Evolutionary conservation across 2,888 invertebrate species (phyloP).

Genomic region (Drosophila mercatorum): DNA sequence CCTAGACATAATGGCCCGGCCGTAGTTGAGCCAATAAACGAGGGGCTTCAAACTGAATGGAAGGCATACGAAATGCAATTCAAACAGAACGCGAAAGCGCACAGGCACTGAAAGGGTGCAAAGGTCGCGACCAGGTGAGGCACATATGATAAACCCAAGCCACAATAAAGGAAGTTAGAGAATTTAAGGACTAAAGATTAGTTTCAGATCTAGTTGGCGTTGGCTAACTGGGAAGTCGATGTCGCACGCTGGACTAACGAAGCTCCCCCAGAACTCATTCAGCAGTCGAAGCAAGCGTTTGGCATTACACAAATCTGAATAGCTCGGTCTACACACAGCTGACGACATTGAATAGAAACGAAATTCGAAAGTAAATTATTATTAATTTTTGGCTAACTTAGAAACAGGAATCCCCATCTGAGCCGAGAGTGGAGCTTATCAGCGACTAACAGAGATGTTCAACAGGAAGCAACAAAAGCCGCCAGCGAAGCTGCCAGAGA

Average conservation of each 20-base stretch:
- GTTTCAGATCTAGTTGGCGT: not conserved
- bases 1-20: slow-evolving; percentile 7
- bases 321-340: not conserved
- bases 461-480: slow-evolving; percentile 12
- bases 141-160: not conserved
- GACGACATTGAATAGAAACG: not conserved
- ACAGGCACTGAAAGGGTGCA: not conserved
- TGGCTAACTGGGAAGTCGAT: not conserved
- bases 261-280: not conserved
- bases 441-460: slow-evolving; percentile 3
- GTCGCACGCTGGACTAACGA: too few relatives aligned
- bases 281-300: not conserved
- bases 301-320: not conserved
- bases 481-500: not conserved
- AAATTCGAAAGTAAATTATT: slow-evolving; percentile 12
- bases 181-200: too few relatives aligned
- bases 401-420: not conserved
- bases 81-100: not conserved
- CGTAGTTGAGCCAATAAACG: slow-evolving; percentile 22
- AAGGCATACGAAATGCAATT: slow-evolving; percentile 2
- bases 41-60: not conserved
- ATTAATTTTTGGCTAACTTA: not conserved
- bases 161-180: not conserved
- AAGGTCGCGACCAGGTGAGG: not conserved
- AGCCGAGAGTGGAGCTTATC: not conserved